Conservation (phyloP, 2,113 vertebrate species). For the Oncorhynchus kisutch region DNA sequence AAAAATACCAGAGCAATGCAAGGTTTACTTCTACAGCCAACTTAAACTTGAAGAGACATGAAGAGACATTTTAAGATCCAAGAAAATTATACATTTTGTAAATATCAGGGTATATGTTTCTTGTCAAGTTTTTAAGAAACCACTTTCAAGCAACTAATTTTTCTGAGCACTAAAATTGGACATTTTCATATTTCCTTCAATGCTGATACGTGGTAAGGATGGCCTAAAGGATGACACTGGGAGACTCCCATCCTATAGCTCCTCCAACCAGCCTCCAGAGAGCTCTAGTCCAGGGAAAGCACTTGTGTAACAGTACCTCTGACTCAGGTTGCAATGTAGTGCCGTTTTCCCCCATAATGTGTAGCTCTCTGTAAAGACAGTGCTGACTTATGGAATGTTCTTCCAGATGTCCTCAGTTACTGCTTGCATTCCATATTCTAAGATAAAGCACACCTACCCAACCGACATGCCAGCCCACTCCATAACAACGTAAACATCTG, state of each 20-base stretch:
- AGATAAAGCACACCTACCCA: background rate
- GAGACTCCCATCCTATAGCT: too few relatives aligned
- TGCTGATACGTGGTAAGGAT: background rate
- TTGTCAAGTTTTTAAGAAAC: background rate
- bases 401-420: background rate
- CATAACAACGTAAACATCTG: background rate
- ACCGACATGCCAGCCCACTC: background rate
- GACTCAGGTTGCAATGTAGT: background rate
- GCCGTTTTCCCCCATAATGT: too few relatives aligned
- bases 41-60: background rate
- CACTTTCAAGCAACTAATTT: background rate
- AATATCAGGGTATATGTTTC: background rate
- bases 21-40: conserved; percentile 1
- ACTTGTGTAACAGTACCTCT: too few relatives aligned
- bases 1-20: background rate
- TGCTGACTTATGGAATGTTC: background rate
- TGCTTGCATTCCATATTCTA: background rate
- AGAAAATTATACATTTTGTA: background rate
- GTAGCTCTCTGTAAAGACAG: background rate
- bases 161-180: background rate
- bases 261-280: too few relatives aligned
- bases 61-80: background rate
- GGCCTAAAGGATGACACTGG: background rate
- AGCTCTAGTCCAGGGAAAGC: too few relatives aligned
- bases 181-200: background rate